Conservation (phyloP, 2,113 vertebrate genomes). For the Grallaria varia region DNA sequence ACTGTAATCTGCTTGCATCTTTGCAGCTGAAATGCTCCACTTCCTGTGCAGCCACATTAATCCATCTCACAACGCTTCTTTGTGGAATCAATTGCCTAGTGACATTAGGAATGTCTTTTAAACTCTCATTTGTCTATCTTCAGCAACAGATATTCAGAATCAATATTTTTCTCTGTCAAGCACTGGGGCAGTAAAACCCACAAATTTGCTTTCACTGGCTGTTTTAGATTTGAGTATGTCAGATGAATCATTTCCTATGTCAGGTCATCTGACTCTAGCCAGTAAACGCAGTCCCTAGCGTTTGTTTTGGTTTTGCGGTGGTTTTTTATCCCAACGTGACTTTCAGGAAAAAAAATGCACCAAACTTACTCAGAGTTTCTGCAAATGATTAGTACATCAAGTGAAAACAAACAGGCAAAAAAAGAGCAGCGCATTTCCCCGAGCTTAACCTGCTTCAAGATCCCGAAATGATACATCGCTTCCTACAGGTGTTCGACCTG, state of each 20-base stretch:
- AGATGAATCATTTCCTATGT: background rate
- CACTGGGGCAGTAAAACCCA: background rate
- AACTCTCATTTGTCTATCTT: background rate
- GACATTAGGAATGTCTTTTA: background rate
- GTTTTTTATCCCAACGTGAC: fast-evolving
- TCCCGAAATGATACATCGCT: background rate
- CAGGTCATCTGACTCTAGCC: background rate
- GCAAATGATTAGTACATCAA: background rate
- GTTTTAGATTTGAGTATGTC: background rate
- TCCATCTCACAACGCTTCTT: background rate
- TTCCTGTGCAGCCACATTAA: background rate
- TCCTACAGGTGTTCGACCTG: background rate
- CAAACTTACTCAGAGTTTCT: background rate
- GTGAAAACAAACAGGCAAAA: background rate
- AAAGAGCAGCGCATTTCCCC: background rate
- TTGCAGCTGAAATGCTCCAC: background rate
- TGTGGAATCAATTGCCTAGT: background rate
- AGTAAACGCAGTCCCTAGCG: background rate
- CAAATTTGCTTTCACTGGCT: background rate
- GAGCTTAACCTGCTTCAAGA: background rate
- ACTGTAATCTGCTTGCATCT: background rate
- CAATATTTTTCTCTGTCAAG: background rate
- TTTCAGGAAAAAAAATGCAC: background rate
- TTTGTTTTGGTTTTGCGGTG: background rate
- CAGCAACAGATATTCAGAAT: background rate